Percentiles rank a stretch among this genome's conserved stretches.
phyloP scores from a whole-genome alignment of 2,113 vertebrate genomes.

The Gadus macrocephalus region DNA sequence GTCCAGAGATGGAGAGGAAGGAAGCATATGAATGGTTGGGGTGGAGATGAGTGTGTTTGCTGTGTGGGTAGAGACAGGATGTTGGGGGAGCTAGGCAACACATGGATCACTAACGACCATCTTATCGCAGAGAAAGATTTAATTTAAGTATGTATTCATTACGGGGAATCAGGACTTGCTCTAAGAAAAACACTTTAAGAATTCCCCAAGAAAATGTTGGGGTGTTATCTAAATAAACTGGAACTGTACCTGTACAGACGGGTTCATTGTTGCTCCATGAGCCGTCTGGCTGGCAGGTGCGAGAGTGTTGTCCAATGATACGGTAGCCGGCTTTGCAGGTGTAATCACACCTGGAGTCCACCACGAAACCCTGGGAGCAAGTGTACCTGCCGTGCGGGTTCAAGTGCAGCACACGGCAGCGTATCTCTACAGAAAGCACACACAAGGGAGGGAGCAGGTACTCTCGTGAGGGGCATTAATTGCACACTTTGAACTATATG shows the following conservation, averaged over 20 bases:
- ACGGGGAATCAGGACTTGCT: conserved; percentile 4
- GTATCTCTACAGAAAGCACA: conserved; percentile 71
- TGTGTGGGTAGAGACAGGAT: conserved; percentile 13
- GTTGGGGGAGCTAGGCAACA: not conserved
- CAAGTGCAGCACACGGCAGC: conserved; percentile 78
- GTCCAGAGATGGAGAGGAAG: conserved; percentile 23
- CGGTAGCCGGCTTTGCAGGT: conserved; percentile 82
- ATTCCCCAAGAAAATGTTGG: not conserved
- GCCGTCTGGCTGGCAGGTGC: conserved; percentile 80
- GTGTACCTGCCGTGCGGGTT: conserved; percentile 80
- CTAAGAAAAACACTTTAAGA: not conserved
- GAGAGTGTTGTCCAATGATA: conserved; percentile 81
- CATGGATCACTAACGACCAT: not conserved
- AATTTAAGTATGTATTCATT: not conserved
- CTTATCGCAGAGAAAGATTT: conserved; percentile 30
- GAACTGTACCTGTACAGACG: conserved; percentile 80
- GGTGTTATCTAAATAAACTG: not conserved
- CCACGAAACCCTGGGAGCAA: conserved; percentile 79
- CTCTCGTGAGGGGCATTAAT: no score
- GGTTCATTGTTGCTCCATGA: conserved; percentile 87
- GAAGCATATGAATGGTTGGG: conserved; percentile 20
- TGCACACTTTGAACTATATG: no score
- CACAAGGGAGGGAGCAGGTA: no score
- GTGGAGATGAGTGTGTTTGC: conserved; percentile 14
- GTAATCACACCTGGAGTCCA: conserved; percentile 90